Base-by-base conservation (phyloP, 2,888 invertebrate species). In the Noctua pronuba region DNA sequence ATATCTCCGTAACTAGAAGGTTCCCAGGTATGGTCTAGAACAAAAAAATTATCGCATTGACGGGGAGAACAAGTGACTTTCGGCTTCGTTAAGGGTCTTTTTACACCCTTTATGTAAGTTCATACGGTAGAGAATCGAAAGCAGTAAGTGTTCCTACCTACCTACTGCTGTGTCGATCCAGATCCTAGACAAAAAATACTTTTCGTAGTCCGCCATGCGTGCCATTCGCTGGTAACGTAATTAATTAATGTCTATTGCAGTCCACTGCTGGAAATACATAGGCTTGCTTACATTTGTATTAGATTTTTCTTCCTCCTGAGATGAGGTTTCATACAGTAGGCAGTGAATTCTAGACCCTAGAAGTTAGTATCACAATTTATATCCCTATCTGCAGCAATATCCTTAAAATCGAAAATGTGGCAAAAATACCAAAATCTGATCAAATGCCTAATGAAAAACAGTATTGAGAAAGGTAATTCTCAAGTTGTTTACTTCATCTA, bases 261-360 rank as follows among this genome's bases (percentile, higher is more conserved):
- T 46, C 8, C 75, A 46, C 28, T 38, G 18, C 38, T 75, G 24
- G n/a, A n/a, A 21, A 58, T 75, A 44, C 11, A 35, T 73, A 74
- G 13, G 5, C 31, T 31, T 18, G 44, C 18, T 13, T 55, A 58
- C 7, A 24, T 24, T 41, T 41, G 10, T n/a, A 18, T 28, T 49
- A 38, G n/a, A 28, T 18, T 52, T 52, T 31, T 41, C 0, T 41
- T 31, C 28, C 24, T 72, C 18, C 18, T 4, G 49, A 41, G 4
- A 35, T n/a, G 10, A n/a, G 18, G 41, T 8, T 35, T 73, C 13
- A 18, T 49, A 38, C 2, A 28, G 11, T 67, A 13, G 24, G 4
- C 44, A 21, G 35, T 13, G 31, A n/a, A 31, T 10, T 35, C 18
- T 16, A 24, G 18, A 28, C 10, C 3, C 18, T 52, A 73, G n/a